A percentile compares a stretch with the other conserved stretches of the same genome.
Evolutionary conservation across 2,113 vertebrate genomes (phyloP).

Genomic region (Aphyosemion australe): DNA sequence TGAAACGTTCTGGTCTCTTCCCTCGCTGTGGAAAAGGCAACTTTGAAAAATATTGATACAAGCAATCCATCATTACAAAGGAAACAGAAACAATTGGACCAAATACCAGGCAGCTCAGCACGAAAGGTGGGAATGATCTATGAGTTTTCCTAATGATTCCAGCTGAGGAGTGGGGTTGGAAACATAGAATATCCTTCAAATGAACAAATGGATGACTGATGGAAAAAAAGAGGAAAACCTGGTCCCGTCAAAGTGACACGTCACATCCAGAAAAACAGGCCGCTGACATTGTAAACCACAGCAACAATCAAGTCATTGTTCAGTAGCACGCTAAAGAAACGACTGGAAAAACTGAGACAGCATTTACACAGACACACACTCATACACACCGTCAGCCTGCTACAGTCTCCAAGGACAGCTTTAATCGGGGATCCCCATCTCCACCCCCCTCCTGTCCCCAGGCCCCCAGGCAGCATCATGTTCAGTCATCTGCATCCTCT

Average conservation of each 20-base stretch:
- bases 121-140: constrained; percentile 53
- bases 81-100: constrained; percentile 46
- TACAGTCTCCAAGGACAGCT: constrained; percentile 43
- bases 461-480: constrained; percentile 37
- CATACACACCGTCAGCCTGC: constrained; percentile 1
- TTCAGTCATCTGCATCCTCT: constrained; percentile 44
- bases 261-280: constrained; percentile 42
- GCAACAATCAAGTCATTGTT: constrained; percentile 55
- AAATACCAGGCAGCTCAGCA: constrained; percentile 41
- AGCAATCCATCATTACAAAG: constrained; percentile 49
- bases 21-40: constrained; percentile 15
- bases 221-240: constrained; percentile 18
- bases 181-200: constrained; percentile 26
- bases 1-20: constrained; percentile 15
- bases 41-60: constrained; percentile 41
- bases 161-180: not conserved
- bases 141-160: constrained; percentile 36
- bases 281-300: constrained; percentile 63
- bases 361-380: constrained; percentile 9
- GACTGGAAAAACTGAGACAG: constrained; percentile 17
- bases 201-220: constrained; percentile 17
- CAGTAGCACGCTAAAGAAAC: constrained; percentile 35
- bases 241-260: constrained; percentile 47
- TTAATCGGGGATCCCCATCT: constrained; percentile 21
- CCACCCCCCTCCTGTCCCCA: not conserved